Evolutionary conservation across 1,140 invertebrate genomes (phyloP), one percentile per base, ranked within the genome.

Genomic region (Lepidurus arcticus): DNA sequence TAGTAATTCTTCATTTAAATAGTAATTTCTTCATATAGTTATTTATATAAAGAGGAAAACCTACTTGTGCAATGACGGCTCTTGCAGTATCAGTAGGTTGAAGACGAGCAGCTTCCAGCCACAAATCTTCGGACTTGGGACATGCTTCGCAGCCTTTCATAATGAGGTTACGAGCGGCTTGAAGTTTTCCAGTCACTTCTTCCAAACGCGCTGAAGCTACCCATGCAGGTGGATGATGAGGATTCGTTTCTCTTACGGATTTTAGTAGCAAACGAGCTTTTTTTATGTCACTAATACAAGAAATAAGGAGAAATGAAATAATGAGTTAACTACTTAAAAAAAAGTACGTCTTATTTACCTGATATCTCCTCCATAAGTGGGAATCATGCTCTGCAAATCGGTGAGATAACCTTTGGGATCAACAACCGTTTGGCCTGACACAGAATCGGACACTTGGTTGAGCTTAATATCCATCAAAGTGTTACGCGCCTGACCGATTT

Each of bases 331-430:
- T 75, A 42, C 16, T 13, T 24, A 6, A 26, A 10, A 79, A 65
- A 77, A 44, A 73, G 4, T 10, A 47, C 45, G 45, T 4, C 86
- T 84, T 84, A 34, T 34, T 34, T 85, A 90, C 89, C 97, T 98
- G 43, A 99, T 98, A 85, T 99, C 98, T 10, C 96, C 97, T 8
- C 97, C 97, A 85, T 98, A 96, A 21, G 94, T 94, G 0, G 98
- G 98, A 81, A 99, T 95, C 96, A 99, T 99, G 53, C 95, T 98
- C 84, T 99, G 97, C 44, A 99, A 87, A 86, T 99, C 97, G 6
- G 98, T 99, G 9, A 99, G 87, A 84, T 99, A 99, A 11, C 98
- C 98, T 86, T 99, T 99, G 0, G 98, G 98, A 88, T 99, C 98
- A 2, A 99, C 97, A 0, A 99, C 98, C 24, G 98, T 99, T 88